Percentiles rank a stretch among this genome's conserved stretches.
phyloP scores from a whole-genome alignment of 2,888 invertebrate species.

The Drosophila longiperda region DNA sequence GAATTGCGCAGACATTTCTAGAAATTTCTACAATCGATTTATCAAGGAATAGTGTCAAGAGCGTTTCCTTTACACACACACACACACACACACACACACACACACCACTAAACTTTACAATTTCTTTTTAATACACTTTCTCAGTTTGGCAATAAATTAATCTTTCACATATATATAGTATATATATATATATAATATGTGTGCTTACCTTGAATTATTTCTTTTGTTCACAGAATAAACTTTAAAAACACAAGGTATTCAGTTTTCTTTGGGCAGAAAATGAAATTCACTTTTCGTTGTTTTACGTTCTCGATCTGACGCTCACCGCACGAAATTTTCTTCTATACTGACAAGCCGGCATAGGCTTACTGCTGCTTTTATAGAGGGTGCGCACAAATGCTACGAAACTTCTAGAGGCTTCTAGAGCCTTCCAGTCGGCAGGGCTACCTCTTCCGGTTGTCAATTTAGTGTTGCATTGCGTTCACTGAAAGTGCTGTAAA shows the following conservation, averaged over 20 bases:
- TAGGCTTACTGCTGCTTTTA: slow-evolving; percentile 58
- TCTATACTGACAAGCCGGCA: slow-evolving; percentile 75
- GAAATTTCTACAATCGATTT: slow-evolving; percentile 54
- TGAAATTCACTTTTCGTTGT: slow-evolving; percentile 52
- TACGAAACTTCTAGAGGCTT: slow-evolving; percentile 67
- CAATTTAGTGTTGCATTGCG: slow-evolving; percentile 34
- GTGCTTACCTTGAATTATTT: slow-evolving; percentile 72
- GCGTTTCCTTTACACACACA: slow-evolving; percentile 12
- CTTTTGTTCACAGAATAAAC: slow-evolving; percentile 54
- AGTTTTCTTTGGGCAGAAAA: slow-evolving; percentile 59
- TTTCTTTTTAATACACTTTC: not conserved
- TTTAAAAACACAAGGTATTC: slow-evolving; percentile 53
- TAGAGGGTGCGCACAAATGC: slow-evolving; percentile 55
- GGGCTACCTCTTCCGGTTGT: slow-evolving; percentile 68
- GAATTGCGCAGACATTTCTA: slow-evolving; percentile 26
- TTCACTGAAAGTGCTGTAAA: slow-evolving; percentile 30
- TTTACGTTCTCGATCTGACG: slow-evolving; percentile 33
- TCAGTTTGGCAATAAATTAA: not conserved
- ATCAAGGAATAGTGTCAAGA: slow-evolving; percentile 47
- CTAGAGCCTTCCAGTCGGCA: slow-evolving; percentile 79
- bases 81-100: not conserved
- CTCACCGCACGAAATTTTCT: slow-evolving; percentile 66
- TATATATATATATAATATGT: not conserved
- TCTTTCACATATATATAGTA: too few relatives aligned
- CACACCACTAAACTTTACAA: not conserved